Conservation (phyloP, 2,113 vertebrate species). For the Lamprologus sp. region DNA sequence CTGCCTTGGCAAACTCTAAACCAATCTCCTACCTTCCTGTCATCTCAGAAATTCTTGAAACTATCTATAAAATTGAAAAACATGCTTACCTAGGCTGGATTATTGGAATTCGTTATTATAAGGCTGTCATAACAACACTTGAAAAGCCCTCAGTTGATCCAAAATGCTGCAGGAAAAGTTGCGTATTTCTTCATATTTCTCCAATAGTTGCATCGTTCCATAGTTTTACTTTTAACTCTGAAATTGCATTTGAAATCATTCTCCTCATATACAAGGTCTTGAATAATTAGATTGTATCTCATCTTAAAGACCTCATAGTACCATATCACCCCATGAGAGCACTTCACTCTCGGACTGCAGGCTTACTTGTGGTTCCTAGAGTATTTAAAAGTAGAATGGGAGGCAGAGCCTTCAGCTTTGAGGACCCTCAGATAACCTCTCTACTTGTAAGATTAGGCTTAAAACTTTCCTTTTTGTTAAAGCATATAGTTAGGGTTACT, state of each 20-base stretch:
- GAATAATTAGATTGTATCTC: not conserved
- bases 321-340: not conserved
- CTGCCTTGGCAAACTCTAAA: not conserved
- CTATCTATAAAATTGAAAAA: not conserved
- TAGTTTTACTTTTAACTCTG: not conserved
- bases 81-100: not conserved
- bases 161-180: not conserved
- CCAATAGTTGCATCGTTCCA: not conserved
- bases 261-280: not conserved
- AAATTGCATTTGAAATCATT: not conserved
- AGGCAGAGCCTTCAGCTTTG: not conserved
- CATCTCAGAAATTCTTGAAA: not conserved
- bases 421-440: not conserved
- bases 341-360: not conserved
- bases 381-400: not conserved
- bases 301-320: not conserved
- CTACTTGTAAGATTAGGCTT: not conserved
- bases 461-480: not conserved
- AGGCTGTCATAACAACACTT: not conserved
- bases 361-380: not conserved
- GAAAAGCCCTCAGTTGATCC: not conserved
- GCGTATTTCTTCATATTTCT: not conserved
- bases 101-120: not conserved
- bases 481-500: not conserved
- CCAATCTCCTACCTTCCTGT: not conserved